A percentile compares a stretch with the other conserved stretches of the same genome.
These are phyloP conservation scores for Chrysoperla carnea DNA, from an alignment of 1,140 invertebrate species.

Conservation along the genomic window DNA sequence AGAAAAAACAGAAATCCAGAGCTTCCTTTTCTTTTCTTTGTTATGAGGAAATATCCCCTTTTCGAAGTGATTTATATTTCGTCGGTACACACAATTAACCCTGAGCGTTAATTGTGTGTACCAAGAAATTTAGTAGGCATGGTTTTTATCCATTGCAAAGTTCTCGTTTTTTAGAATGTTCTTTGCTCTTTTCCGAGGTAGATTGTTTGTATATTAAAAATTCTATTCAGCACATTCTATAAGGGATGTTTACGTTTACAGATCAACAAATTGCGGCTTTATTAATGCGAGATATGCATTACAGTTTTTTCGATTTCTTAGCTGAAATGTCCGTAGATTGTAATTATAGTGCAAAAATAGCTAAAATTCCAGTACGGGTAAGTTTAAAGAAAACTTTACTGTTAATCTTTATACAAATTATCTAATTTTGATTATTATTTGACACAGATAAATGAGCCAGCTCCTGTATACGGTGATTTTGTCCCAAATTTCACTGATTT, in stretches of 20 bases:
- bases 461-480: conserved; percentile 74
- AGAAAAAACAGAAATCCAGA: too few relatives aligned
- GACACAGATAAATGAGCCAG: conserved; percentile 28
- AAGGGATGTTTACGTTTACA: conserved; percentile 20
- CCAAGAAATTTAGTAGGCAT: too few relatives aligned
- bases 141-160: too few relatives aligned
- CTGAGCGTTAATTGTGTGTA: too few relatives aligned
- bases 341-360: conserved; percentile 57
- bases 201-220: too few relatives aligned
- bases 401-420: not conserved
- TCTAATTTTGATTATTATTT: not conserved
- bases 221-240: too few relatives aligned
- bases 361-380: conserved; percentile 67
- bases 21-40: too few relatives aligned
- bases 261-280: conserved; percentile 81
- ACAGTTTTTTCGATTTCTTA: conserved; percentile 59
- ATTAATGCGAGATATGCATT: conserved; percentile 60
- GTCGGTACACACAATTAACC: too few relatives aligned
- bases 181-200: too few relatives aligned
- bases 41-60: too few relatives aligned
- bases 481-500: conserved; percentile 87
- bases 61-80: too few relatives aligned
- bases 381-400: conserved; percentile 13
- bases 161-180: too few relatives aligned
- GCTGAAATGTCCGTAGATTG: conserved; percentile 49